Evolutionary conservation across 2,888 invertebrate genomes (phyloP).

Genomic region (Archaeoteleia sp.): DNA sequence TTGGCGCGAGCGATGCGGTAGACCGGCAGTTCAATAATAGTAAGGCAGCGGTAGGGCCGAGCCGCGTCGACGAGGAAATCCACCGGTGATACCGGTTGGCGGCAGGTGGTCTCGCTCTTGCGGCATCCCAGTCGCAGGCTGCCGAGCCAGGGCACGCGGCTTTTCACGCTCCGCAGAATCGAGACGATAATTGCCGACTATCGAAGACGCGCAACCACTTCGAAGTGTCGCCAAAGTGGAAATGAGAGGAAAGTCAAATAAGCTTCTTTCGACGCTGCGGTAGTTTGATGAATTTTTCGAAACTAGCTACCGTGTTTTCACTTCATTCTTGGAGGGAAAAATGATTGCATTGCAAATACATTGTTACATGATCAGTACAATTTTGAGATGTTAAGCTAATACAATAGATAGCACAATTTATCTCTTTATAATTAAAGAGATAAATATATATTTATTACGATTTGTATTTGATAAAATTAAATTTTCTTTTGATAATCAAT

Average conservation of each 20-base stretch:
- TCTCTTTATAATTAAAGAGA: too few species aligned
- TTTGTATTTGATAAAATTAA: too few species aligned
- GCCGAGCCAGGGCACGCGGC: constrained; percentile 44
- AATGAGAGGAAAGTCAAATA: constrained; percentile 33
- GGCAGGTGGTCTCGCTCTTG: constrained; percentile 49
- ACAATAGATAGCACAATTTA: too few species aligned
- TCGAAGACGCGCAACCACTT: constrained; percentile 46
- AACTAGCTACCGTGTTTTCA: constrained; percentile 24
- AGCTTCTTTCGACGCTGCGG: neutral
- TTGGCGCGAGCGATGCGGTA: constrained; percentile 49
- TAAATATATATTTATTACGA: too few species aligned
- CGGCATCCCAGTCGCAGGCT: constrained; percentile 29
- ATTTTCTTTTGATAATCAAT: too few species aligned
- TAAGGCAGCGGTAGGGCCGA: constrained; percentile 16
- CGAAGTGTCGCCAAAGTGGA: constrained; percentile 43
- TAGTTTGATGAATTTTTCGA: constrained; percentile 17
- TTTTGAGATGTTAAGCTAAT: too few species aligned
- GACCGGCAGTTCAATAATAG: constrained; percentile 35
- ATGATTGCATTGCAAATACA: too few species aligned
- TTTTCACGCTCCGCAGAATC: constrained; percentile 51
- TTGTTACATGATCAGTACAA: too few species aligned
- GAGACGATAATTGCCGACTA: constrained; percentile 51
- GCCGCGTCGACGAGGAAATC: constrained; percentile 40
- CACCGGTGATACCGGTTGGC: constrained; percentile 39
- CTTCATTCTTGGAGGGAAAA: neutral